Evolutionary conservation across 2,113 vertebrate genomes (phyloP).

Genomic region (Misgurnus anguillicaudatus): DNA sequence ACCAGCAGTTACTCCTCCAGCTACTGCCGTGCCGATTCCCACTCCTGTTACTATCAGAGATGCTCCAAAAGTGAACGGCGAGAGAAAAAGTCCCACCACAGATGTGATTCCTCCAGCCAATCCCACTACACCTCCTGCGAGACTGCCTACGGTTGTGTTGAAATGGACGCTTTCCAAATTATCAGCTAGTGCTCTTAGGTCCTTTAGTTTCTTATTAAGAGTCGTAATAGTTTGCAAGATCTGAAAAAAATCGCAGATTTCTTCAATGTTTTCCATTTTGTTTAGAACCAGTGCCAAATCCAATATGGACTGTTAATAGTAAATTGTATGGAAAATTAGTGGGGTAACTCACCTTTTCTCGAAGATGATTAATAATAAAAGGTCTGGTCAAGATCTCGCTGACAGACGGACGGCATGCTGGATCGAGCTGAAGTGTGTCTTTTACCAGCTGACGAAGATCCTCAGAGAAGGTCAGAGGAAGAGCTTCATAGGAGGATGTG

Average conservation of each 20-base stretch:
- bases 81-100: conserved; percentile 46
- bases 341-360: conserved; percentile 5
- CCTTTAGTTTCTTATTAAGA: conserved; percentile 2
- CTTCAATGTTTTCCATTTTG: not conserved
- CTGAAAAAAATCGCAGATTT: not conserved
- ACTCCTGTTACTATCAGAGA: conserved; percentile 55
- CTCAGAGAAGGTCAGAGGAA: conserved; percentile 33
- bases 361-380: conserved; percentile 36
- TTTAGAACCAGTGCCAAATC: no score
- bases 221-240: not conserved
- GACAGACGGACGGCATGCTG: not conserved
- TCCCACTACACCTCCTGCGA: conserved; percentile 52
- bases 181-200: conserved; percentile 35
- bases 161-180: conserved; percentile 48
- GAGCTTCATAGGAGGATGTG: not conserved
- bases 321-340: not conserved
- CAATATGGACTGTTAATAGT: no score
- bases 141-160: conserved; percentile 52
- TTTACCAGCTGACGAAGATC: conserved; percentile 18
- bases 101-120: conserved; percentile 53
- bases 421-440: conserved; percentile 26
- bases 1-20: conserved; percentile 56
- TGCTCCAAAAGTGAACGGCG: conserved; percentile 54
- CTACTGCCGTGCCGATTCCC: conserved; percentile 46
- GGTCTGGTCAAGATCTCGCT: conserved; percentile 28